Conservation (phyloP, 2,113 vertebrate species). For the Irena cyanogastra region DNA sequence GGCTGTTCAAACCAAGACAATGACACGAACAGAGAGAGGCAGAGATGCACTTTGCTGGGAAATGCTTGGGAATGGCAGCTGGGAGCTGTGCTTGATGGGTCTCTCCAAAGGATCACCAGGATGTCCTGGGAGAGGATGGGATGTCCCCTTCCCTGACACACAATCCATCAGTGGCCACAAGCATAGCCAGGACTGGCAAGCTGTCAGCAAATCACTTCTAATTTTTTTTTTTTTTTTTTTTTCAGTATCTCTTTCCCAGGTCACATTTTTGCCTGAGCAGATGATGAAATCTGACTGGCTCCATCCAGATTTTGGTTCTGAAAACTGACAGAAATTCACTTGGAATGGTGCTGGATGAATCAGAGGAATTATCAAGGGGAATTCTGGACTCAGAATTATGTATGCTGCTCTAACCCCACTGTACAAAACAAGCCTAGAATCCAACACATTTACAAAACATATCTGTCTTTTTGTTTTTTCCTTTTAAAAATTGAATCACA, state of each 20-base stretch:
- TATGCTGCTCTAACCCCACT: background rate
- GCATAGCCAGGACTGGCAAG: background rate
- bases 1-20: too few relatives aligned
- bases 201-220: background rate
- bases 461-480: accelerated
- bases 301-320: background rate
- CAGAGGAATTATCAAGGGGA: background rate
- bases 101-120: background rate
- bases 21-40: background rate
- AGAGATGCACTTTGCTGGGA: background rate
- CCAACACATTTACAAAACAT: background rate
- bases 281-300: background rate
- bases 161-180: background rate
- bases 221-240: too few relatives aligned
- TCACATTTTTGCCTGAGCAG: background rate
- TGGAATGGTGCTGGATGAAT: background rate
- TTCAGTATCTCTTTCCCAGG: background rate
- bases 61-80: background rate
- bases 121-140: background rate
- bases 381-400: background rate
- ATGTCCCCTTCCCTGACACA: background rate
- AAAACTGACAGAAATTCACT: background rate
- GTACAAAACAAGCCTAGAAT: background rate
- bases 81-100: background rate
- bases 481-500: background rate